Conservation (phyloP, 2,888 invertebrate genomes). For the Drosophila limbata region DNA sequence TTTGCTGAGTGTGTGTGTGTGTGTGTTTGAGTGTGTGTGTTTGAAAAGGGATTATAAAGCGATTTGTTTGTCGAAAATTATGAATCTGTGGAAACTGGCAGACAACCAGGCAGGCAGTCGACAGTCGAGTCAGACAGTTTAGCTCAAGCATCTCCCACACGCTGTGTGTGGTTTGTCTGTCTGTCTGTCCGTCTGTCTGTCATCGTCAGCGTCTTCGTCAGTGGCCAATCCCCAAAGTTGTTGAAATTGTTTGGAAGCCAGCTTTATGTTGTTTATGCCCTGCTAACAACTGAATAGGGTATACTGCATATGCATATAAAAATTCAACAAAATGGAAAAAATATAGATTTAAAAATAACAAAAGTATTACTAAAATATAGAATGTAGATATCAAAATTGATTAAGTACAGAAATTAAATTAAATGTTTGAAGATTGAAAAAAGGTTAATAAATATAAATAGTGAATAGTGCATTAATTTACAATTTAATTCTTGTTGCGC, state of each 20-base stretch:
- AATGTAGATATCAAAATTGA: no score
- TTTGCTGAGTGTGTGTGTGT: constrained; percentile 1
- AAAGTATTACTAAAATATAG: no score
- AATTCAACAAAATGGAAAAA: no score
- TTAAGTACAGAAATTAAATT: no score
- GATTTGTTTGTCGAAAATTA: constrained; percentile 78
- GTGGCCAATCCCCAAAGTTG: constrained; percentile 36
- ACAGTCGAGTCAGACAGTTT: constrained; percentile 12
- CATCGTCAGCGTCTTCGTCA: constrained; percentile 16
- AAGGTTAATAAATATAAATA: no score
- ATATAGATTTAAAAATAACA: no score
- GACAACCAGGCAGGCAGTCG: constrained; percentile 21
- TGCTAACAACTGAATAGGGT: neutral
- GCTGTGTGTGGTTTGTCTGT: constrained; percentile 49
- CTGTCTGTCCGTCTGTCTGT: constrained; percentile 19
- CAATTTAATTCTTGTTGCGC: no score
- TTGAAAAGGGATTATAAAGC: constrained; percentile 79
- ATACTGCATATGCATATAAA: no score
- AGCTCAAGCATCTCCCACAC: constrained; percentile 69
- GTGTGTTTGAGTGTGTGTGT: constrained; percentile 43
- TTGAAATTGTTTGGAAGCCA: constrained; percentile 44
- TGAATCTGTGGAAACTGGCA: constrained; percentile 68
- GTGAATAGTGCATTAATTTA: no score
- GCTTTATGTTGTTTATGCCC: constrained; percentile 34
- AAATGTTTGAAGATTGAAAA: no score